These are phyloP conservation scores for Plecotus auritus DNA, from an alignment of 2,113 vertebrate genomes.

Conservation along the genomic window DNA sequence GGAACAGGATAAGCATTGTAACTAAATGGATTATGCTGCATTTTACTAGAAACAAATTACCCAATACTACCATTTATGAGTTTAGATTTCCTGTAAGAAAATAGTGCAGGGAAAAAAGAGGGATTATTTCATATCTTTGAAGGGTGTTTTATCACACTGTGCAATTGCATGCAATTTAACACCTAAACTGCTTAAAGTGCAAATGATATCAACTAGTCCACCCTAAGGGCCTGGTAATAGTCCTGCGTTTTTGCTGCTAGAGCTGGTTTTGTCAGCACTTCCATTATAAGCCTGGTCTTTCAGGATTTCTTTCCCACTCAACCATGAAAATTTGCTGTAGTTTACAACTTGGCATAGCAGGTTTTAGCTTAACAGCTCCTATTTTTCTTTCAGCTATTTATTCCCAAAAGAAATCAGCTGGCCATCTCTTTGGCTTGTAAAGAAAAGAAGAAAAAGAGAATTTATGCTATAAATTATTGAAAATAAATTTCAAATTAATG, in stretches of 20 bases:
- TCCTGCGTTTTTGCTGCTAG: constrained; percentile 36
- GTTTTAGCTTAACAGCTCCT: constrained; percentile 68
- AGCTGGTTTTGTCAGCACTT: constrained; percentile 66
- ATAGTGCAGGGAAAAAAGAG: constrained; percentile 69
- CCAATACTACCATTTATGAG: constrained; percentile 68
- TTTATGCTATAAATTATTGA: not conserved
- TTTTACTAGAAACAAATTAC: constrained; percentile 77
- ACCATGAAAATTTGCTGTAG: constrained; percentile 71
- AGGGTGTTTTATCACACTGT: constrained; percentile 64
- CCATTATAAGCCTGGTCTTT: constrained; percentile 70
- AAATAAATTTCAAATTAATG: constrained; percentile 21
- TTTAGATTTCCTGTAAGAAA: constrained; percentile 71
- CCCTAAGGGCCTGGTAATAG: constrained; percentile 65
- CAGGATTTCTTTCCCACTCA: constrained; percentile 63
- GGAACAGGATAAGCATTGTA: constrained; percentile 68
- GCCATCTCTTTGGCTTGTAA: constrained; percentile 29
- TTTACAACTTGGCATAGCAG: constrained; percentile 70
- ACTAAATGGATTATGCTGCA: constrained; percentile 70
- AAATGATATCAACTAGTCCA: constrained; percentile 73
- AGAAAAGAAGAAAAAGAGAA: constrained; percentile 22
- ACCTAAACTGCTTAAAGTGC: constrained; percentile 73
- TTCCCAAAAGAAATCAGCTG: constrained; percentile 63
- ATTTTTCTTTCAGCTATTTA: constrained; percentile 69
- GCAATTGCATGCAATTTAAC: constrained; percentile 70
- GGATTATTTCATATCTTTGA: constrained; percentile 74